Percentiles rank a stretch among this genome's conserved stretches.
phyloP scores from a whole-genome alignment of 53 echinoderm and acorn worm species.

The Glandiceps talaboti region DNA sequence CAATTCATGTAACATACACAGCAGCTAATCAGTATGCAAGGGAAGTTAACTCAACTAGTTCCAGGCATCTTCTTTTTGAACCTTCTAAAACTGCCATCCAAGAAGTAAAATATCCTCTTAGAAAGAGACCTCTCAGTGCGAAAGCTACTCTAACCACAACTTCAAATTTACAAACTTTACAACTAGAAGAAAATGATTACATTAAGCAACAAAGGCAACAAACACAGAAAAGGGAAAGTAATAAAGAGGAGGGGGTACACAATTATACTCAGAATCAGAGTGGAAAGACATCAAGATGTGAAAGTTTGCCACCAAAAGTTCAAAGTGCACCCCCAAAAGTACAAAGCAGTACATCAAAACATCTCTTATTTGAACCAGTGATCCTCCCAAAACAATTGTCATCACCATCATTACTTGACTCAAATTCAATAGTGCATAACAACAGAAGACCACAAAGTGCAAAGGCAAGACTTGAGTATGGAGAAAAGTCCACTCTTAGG shows the following conservation, averaged over 20 bases:
- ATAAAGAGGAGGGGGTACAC: not conserved
- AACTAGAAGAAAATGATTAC: not conserved
- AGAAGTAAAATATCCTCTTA: not conserved
- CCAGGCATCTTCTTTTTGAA: not conserved
- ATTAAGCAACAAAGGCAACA: not conserved
- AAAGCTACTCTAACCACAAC: not conserved
- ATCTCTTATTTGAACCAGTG: conserved; percentile 73
- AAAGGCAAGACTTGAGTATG: conserved; percentile 28
- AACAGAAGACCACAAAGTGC: conserved; percentile 67
- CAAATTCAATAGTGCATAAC: conserved; percentile 14
- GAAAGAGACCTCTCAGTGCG: not conserved
- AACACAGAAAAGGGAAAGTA: not conserved
- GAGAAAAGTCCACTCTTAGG: not conserved
- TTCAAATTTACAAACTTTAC: not conserved
- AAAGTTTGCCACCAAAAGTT: too few species aligned
- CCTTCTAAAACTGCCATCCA: not conserved
- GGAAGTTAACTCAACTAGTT: not conserved
- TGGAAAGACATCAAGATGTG: not conserved
- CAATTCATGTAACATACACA: not conserved
- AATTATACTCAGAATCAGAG: too few species aligned
- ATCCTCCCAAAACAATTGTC: not conserved
- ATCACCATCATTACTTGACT: conserved; percentile 30
- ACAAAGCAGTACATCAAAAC: conserved; percentile 12
- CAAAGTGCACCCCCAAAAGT: too few species aligned
- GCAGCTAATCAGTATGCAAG: not conserved